Evolutionary conservation across 2,888 invertebrate genomes (phyloP).

Genomic region (Caenorhabditis sp.): DNA sequence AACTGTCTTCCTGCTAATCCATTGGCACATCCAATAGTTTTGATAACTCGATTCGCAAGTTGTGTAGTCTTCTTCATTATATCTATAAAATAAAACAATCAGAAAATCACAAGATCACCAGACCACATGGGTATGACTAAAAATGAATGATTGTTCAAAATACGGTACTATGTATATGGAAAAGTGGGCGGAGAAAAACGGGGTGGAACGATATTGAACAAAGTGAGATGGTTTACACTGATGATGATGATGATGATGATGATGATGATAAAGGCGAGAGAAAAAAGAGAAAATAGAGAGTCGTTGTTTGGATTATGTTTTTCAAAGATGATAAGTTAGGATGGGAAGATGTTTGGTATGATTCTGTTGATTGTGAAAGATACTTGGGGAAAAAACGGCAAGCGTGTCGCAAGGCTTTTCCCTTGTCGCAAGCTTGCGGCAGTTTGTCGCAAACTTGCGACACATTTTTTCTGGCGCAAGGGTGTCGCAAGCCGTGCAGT

Average conservation of each 20-base stretch:
- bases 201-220: not conserved
- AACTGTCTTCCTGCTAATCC: constrained; percentile 63
- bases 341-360: too few species aligned
- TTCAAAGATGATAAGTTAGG: too few species aligned
- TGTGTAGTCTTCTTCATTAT: constrained; percentile 33
- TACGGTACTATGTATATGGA: not conserved
- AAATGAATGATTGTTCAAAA: not conserved
- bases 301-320: not conserved
- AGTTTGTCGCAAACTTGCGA: too few species aligned
- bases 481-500: too few species aligned
- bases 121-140: not conserved
- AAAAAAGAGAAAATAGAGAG: not conserved
- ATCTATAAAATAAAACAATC: not conserved
- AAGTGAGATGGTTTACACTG: not conserved
- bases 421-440: too few species aligned
- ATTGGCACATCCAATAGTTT: constrained; percentile 61
- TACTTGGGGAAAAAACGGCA: too few species aligned
- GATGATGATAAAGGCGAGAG: not conserved
- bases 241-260: not conserved
- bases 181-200: not conserved
- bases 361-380: too few species aligned
- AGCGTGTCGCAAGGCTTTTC: too few species aligned
- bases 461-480: too few species aligned
- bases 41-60: constrained; percentile 47
- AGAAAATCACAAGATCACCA: not conserved